phyloP scores from a whole-genome alignment of 2,797 vertebrate genomes.

The Cossypha dichroa region DNA sequence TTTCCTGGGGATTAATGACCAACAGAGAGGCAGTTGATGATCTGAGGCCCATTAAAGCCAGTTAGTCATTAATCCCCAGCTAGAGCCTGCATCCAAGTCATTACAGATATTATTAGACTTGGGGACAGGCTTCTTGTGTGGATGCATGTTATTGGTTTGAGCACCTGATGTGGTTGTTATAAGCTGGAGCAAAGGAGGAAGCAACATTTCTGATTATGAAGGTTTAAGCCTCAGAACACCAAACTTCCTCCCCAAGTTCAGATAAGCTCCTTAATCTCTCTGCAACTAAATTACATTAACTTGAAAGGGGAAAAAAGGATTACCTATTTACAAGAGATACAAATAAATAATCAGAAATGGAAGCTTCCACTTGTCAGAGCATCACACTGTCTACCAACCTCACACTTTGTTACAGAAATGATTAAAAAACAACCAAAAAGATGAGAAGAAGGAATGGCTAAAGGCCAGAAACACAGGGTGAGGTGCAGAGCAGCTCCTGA shows the following conservation, averaged over 20 bases:
- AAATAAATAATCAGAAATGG: not conserved
- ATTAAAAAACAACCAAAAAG: not conserved
- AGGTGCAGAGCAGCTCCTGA: not conserved
- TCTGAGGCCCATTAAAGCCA: slow-evolving; percentile 47
- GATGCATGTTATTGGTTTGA: not conserved
- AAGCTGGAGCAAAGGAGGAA: not conserved
- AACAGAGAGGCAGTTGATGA: slow-evolving; percentile 43
- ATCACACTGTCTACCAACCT: not conserved
- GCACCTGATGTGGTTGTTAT: not conserved
- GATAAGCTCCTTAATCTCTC: slow-evolving; percentile 21
- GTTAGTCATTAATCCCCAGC: slow-evolving; percentile 43
- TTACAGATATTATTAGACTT: slow-evolving; percentile 7
- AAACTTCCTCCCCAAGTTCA: not conserved
- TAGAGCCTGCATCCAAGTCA: not conserved
- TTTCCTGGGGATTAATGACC: slow-evolving; percentile 64
- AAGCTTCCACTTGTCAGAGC: not conserved
- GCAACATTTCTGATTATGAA: not conserved
- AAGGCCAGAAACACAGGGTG: not conserved
- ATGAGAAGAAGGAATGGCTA: not conserved
- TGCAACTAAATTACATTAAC: slow-evolving; percentile 5
- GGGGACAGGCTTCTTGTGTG: not conserved
- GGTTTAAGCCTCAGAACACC: slow-evolving; percentile 30
- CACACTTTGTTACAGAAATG: not conserved
- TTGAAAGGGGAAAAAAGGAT: not conserved
- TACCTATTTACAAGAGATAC: not conserved